phyloP scores from a whole-genome alignment of 2,888 invertebrate species.

The Ceramica pisi region DNA sequence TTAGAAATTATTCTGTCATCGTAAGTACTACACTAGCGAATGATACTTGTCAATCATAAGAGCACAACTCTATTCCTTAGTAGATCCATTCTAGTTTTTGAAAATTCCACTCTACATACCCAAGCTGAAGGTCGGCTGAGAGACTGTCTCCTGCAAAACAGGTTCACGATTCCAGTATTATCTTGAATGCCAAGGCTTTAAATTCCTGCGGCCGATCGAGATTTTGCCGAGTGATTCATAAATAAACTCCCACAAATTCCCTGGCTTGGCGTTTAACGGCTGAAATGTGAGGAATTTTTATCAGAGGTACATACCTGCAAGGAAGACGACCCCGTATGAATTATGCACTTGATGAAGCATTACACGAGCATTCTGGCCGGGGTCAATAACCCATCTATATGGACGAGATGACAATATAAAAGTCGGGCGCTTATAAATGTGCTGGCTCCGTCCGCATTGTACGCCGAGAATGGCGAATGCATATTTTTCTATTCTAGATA shows the following conservation, averaged over 20 bases:
- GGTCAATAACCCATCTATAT: conserved; percentile 63
- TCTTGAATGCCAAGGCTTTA: conserved; percentile 71
- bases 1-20: neutral
- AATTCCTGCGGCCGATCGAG: conserved; percentile 62
- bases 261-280: conserved; percentile 69
- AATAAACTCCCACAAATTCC: conserved; percentile 73
- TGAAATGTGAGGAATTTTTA: conserved; percentile 83
- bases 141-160: conserved; percentile 67
- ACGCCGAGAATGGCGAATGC: conserved; percentile 48
- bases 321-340: conserved; percentile 76
- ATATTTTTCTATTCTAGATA: conserved; percentile 56
- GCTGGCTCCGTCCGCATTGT: conserved; percentile 58
- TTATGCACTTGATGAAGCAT: conserved; percentile 82
- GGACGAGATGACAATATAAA: conserved; percentile 64
- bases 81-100: conserved; percentile 18
- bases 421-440: conserved; percentile 56
- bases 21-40: neutral
- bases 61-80: conserved; percentile 22
- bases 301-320: conserved; percentile 71
- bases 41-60: neutral
- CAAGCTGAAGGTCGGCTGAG: conserved; percentile 64
- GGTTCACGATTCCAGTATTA: conserved; percentile 65
- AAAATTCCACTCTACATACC: conserved; percentile 51
- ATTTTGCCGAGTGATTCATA: conserved; percentile 71
- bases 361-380: conserved; percentile 71